These are phyloP conservation scores for Phalacrocorax carbo DNA, from an alignment of 2,113 vertebrate species.

Conservation along the genomic window DNA sequence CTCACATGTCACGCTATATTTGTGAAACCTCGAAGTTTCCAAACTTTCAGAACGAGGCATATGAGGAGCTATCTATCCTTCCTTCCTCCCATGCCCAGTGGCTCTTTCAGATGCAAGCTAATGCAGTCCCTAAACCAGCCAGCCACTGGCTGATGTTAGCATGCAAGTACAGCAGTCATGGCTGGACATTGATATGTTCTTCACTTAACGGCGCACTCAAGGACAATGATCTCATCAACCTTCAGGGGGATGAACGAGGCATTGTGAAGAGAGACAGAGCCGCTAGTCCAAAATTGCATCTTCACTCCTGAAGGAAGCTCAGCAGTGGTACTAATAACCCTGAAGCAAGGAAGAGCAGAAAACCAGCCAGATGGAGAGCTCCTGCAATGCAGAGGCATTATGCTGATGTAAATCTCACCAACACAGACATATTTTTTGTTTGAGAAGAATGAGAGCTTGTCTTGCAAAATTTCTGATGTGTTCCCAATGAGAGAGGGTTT, in stretches of 20 bases:
- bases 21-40: not conserved
- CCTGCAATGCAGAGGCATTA: not conserved
- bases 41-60: not conserved
- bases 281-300: not conserved
- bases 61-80: not conserved
- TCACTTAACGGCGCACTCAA: not conserved
- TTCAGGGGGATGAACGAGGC: not conserved
- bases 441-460: not conserved
- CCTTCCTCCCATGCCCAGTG: rapidly evolving
- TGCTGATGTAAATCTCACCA: not conserved
- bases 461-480: not conserved
- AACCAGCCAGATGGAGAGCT: not conserved
- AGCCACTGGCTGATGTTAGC: not conserved
- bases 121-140: not conserved
- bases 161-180: not conserved
- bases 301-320: rapidly evolving
- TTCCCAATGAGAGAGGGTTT: not conserved
- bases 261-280: not conserved
- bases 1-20: not conserved
- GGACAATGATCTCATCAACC: constrained; percentile 11
- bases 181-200: not conserved
- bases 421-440: not conserved
- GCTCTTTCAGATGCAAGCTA: not conserved
- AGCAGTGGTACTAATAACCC: not conserved
- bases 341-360: not conserved